Percentiles rank a stretch among this genome's conserved stretches.
Evolutionary conservation across 2,888 invertebrate genomes (phyloP).

Genomic region (Pseudococcus jackbeardsleyi): DNA sequence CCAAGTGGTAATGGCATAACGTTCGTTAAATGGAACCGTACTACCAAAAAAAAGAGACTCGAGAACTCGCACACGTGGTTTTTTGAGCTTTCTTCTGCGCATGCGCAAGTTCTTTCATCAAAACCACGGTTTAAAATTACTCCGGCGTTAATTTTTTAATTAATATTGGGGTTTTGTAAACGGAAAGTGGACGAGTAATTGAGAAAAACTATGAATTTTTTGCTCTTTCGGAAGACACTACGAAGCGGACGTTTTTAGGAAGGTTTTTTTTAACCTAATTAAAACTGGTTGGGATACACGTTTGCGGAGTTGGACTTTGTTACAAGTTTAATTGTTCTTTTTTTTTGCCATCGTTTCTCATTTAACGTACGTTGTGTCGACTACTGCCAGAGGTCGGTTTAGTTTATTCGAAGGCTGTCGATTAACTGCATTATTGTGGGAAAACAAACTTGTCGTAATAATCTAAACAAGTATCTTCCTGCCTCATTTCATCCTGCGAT

Average conservation of each 20-base stretch:
- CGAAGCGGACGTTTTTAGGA: neutral
- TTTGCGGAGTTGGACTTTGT: neutral
- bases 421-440: conserved; percentile 63
- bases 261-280: conserved; percentile 42
- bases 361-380: conserved; percentile 17
- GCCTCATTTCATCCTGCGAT: conserved; percentile 57
- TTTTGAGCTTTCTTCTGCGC: neutral
- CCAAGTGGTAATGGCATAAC: neutral
- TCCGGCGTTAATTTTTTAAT: neutral
- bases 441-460: conserved; percentile 64
- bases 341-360: conserved; percentile 42
- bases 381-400: conserved; percentile 59
- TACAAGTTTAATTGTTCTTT: conserved; percentile 45
- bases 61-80: neutral
- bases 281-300: conserved; percentile 33
- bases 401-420: conserved; percentile 62
- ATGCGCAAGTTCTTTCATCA: neutral
- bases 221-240: neutral
- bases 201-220: neutral
- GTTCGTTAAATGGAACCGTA: neutral
- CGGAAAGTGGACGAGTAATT: neutral
- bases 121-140: neutral
- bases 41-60: neutral
- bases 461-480: conserved; percentile 64
- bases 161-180: neutral